A percentile compares a stretch with the other conserved stretches of the same genome.
Evolutionary conservation across 2,888 invertebrate genomes (phyloP).

Genomic region (Cotesia congregata): DNA sequence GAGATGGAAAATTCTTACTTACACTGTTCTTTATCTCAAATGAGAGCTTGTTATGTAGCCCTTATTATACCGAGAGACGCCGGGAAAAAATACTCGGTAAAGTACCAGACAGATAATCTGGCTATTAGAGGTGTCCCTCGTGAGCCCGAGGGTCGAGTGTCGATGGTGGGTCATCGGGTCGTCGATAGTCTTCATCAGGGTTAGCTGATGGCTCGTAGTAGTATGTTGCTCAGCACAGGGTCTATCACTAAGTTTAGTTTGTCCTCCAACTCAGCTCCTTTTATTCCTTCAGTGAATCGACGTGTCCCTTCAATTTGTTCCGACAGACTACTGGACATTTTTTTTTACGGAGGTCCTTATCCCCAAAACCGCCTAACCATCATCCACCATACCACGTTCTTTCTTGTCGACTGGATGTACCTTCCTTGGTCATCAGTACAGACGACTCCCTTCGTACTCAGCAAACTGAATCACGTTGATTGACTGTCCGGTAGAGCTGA

Average conservation of each 20-base stretch:
- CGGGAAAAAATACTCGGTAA: constrained; percentile 21
- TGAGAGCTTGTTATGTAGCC: constrained; percentile 56
- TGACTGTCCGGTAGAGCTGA: constrained; percentile 56
- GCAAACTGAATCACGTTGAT: constrained; percentile 68
- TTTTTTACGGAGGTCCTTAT: constrained; percentile 56
- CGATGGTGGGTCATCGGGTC: constrained; percentile 60
- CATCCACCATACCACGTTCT: constrained; percentile 40
- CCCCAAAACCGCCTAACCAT: constrained; percentile 54
- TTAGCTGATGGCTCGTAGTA: constrained; percentile 57
- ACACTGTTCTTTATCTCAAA: background rate
- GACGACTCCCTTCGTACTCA: constrained; percentile 53
- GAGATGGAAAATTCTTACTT: background rate
- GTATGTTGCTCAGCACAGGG: constrained; percentile 44
- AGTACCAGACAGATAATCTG: constrained; percentile 64
- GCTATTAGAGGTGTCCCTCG: constrained; percentile 69
- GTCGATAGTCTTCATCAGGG: constrained; percentile 45
- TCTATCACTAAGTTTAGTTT: constrained; percentile 42
- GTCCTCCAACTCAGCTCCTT: background rate
- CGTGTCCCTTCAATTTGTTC: constrained; percentile 67
- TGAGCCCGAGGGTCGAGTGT: constrained; percentile 61
- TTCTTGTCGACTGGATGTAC: constrained; percentile 30
- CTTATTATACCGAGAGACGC: constrained; percentile 55
- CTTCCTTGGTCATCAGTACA: constrained; percentile 41
- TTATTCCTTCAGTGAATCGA: constrained; percentile 37
- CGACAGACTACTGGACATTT: constrained; percentile 63